These are phyloP conservation scores for Drosophila neonasuta DNA, from an alignment of 2,888 invertebrate species.

Conservation along the genomic window DNA sequence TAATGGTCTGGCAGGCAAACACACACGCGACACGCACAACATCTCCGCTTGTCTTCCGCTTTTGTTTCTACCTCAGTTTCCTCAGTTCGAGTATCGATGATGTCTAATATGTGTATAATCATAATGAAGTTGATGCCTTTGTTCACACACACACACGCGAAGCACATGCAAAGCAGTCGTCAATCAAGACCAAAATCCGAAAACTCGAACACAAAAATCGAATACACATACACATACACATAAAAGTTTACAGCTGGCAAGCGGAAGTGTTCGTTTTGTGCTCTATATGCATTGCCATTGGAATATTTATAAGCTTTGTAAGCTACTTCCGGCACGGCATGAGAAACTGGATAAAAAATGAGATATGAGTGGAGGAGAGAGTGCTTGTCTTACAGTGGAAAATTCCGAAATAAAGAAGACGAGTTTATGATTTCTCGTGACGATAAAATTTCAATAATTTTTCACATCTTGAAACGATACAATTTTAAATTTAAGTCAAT, in stretches of 20 bases:
- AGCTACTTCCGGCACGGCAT: slow-evolving; percentile 51
- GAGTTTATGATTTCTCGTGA: background rate
- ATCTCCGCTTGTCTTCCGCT: background rate
- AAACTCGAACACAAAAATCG: slow-evolving; percentile 8
- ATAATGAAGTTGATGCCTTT: slow-evolving; percentile 64
- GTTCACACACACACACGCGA: slow-evolving; percentile 12
- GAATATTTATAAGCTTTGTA: slow-evolving; percentile 62
- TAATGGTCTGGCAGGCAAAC: slow-evolving; percentile 44
- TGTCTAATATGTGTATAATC: slow-evolving; percentile 63
- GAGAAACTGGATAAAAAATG: background rate
- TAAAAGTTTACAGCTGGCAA: slow-evolving; percentile 44
- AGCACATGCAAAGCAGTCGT: slow-evolving; percentile 52
- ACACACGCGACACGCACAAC: slow-evolving; percentile 35
- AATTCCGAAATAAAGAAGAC: background rate
- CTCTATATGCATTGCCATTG: slow-evolving; percentile 42
- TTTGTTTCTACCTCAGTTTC: slow-evolving; percentile 13
- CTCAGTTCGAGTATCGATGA: slow-evolving; percentile 59
- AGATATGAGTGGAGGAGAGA: background rate
- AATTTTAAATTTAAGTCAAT: no score
- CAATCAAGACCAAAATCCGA: slow-evolving; percentile 23
- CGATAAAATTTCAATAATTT: no score
- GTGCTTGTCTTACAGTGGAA: background rate
- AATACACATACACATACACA: background rate
- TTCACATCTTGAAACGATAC: no score
- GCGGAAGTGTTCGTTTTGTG: slow-evolving; percentile 64